Evolutionary conservation across 2,888 invertebrate genomes (phyloP).

Genomic region (Pollenia labialis): DNA sequence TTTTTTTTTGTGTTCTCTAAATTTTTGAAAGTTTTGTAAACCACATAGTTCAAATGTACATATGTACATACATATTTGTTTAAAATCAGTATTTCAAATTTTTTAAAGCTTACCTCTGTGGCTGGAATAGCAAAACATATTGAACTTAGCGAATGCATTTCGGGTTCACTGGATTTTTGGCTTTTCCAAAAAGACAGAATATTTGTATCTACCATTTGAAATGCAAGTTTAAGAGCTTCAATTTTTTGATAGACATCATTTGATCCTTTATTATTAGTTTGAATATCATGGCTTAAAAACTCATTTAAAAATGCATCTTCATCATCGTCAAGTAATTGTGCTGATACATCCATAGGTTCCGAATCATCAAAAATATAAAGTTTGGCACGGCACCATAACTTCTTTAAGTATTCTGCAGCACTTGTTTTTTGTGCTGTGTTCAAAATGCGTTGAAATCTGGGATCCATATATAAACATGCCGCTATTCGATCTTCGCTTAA

Average conservation of each 20-base stretch:
- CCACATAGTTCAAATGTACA: too few species aligned
- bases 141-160: conserved; percentile 42
- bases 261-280: conserved; percentile 3
- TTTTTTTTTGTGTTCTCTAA: too few species aligned
- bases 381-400: conserved; percentile 48
- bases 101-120: conserved; percentile 49
- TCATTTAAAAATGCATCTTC: conserved; percentile 62
- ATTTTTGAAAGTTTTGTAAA: too few species aligned
- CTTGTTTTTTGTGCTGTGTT: conserved; percentile 32
- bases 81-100: neutral
- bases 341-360: neutral
- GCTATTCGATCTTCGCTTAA: conserved; percentile 4
- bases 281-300: conserved; percentile 47
- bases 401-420: conserved; percentile 53
- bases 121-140: conserved; percentile 64
- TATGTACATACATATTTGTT: too few species aligned
- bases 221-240: conserved; percentile 26
- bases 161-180: conserved; percentile 34
- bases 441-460: conserved; percentile 52
- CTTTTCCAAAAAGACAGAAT: conserved; percentile 50
- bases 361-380: conserved; percentile 14
- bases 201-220: conserved; percentile 56
- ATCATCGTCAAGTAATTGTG: conserved; percentile 31
- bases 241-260: conserved; percentile 38
- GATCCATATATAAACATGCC: conserved; percentile 56